Conservation (phyloP, 2,888 invertebrate species). For the Andrena marginata region DNA sequence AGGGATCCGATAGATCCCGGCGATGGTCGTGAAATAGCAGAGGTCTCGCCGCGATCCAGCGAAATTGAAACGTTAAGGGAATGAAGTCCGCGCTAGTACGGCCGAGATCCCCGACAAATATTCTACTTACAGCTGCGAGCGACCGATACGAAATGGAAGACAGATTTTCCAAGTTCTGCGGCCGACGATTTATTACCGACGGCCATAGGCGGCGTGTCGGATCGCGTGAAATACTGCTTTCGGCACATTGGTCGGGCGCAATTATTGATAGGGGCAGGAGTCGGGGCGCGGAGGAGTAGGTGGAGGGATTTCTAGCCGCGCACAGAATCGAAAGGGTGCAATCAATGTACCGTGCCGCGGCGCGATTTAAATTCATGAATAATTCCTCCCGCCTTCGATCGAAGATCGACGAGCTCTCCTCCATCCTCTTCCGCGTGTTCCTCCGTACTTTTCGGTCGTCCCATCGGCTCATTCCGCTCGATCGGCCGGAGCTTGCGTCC, state of each 20-base stretch:
- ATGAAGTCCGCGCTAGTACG: neutral
- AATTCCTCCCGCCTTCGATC: constrained; percentile 71
- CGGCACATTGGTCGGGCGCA: constrained; percentile 72
- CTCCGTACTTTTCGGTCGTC: constrained; percentile 7
- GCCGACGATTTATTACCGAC: constrained; percentile 58
- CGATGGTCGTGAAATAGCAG: neutral
- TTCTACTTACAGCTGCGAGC: neutral
- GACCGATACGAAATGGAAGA: constrained; percentile 1
- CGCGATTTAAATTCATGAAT: constrained; percentile 82
- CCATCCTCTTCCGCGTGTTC: constrained; percentile 31
- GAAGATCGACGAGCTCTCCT: constrained; percentile 70
- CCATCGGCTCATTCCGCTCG: constrained; percentile 20
- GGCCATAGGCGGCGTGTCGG: constrained; percentile 68
- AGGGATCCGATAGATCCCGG: neutral
- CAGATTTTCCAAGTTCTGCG: constrained; percentile 36
- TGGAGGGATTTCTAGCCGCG: constrained; percentile 34
- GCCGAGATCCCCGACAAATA: constrained; percentile 6
- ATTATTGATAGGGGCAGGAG: constrained; percentile 73
- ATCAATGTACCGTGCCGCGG: constrained; percentile 79
- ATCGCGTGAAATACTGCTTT: constrained; percentile 78
- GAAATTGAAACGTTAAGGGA: constrained; percentile 42
- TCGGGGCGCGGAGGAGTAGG: constrained; percentile 1
- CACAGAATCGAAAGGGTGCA: constrained; percentile 71
- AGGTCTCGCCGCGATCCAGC: neutral
- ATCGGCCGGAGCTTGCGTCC: constrained; percentile 42